Percentiles rank a stretch among this genome's conserved stretches.
These are phyloP conservation scores for Dasypolia templi DNA, from an alignment of 2,888 invertebrate species.

Conservation along the genomic window DNA sequence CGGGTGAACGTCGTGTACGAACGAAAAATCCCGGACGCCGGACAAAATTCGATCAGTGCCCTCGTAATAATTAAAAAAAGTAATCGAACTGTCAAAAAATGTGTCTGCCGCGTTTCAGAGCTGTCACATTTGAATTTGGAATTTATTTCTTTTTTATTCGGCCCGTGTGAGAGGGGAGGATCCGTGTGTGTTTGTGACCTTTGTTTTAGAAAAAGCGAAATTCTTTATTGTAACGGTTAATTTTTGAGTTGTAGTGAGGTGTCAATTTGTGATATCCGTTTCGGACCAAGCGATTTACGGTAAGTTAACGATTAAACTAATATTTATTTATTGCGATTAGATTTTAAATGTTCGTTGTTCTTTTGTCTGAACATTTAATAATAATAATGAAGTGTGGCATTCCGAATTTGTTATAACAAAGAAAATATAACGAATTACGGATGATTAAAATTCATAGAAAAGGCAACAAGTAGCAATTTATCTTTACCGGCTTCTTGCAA, in stretches of 20 bases:
- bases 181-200: constrained; percentile 74
- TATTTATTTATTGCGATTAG: neutral
- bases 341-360: constrained; percentile 7
- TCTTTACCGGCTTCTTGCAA: constrained; percentile 42
- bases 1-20: constrained; percentile 77
- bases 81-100: constrained; percentile 68
- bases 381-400: neutral
- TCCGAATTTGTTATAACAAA: neutral
- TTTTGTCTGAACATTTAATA: neutral
- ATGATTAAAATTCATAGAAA: constrained; percentile 30
- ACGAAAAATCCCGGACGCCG: constrained; percentile 68
- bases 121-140: constrained; percentile 77
- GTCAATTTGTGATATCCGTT: constrained; percentile 48
- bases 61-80: constrained; percentile 70
- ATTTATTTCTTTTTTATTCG: constrained; percentile 70
- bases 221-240: constrained; percentile 42
- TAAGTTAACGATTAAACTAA: constrained; percentile 46
- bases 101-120: constrained; percentile 63
- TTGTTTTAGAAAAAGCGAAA: constrained; percentile 64
- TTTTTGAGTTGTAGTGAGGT: constrained; percentile 59
- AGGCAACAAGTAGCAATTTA: constrained; percentile 62
- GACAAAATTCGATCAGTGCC: constrained; percentile 68
- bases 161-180: constrained; percentile 75
- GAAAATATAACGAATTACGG: neutral
- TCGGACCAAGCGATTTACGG: constrained; percentile 53